These are phyloP conservation scores for Propithecus coquereli DNA, from an alignment of 2,113 vertebrate genomes.

Conservation along the genomic window DNA sequence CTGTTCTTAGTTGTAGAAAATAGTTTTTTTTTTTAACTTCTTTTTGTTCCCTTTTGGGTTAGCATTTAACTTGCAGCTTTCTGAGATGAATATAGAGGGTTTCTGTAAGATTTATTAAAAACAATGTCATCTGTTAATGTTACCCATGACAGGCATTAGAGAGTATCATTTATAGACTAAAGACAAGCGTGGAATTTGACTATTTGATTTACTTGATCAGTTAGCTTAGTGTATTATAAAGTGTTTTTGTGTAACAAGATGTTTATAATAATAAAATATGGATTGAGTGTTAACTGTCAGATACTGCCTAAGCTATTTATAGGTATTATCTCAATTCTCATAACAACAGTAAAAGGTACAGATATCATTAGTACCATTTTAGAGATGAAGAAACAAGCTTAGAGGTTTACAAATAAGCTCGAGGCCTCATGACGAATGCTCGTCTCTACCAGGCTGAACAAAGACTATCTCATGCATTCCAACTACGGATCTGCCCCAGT, in stretches of 20 bases:
- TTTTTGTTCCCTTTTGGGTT: background rate
- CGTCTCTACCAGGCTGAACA: background rate
- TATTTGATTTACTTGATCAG: background rate
- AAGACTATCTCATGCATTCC: background rate
- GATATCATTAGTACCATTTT: background rate
- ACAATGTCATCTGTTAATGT: background rate
- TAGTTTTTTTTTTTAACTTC: background rate
- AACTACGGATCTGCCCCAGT: rapidly evolving
- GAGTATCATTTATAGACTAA: background rate
- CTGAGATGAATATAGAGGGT: background rate
- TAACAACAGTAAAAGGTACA: too few species aligned
- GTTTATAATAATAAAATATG: background rate
- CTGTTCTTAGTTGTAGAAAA: background rate
- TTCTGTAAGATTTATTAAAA: background rate
- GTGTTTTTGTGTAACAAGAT: background rate
- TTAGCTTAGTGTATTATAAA: background rate
- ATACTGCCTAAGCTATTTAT: background rate
- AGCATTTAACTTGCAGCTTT: background rate
- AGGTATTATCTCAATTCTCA: background rate
- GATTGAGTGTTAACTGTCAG: background rate
- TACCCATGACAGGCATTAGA: background rate
- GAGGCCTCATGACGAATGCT: rapidly evolving
- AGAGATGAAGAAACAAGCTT: background rate
- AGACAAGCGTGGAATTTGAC: background rate
- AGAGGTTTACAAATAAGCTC: background rate